phyloP scores from a whole-genome alignment of 2,888 invertebrate species.

The Folsomia manolachei region DNA sequence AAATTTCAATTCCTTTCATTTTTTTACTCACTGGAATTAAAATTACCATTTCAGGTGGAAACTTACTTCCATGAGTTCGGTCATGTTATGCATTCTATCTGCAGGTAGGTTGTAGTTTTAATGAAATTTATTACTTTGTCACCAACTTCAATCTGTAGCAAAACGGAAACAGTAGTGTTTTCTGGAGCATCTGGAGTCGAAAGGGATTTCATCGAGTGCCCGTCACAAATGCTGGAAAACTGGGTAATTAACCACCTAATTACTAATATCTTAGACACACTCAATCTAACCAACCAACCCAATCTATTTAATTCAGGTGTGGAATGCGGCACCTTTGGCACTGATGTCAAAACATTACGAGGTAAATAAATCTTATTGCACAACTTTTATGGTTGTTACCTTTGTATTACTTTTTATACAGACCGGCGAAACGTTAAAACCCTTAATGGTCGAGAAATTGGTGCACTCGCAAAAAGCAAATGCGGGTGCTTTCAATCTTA shows the following conservation, averaged over 20 bases:
- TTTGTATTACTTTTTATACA: slow-evolving; percentile 16
- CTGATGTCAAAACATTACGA: slow-evolving; percentile 57
- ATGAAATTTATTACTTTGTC: too few relatives aligned
- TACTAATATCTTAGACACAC: too few relatives aligned
- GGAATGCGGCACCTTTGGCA: slow-evolving; percentile 56
- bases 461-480: slow-evolving; percentile 56
- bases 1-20: slow-evolving; percentile 51
- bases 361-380: slow-evolving; percentile 26
- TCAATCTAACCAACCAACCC: too few relatives aligned
- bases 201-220: slow-evolving; percentile 58
- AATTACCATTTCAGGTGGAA: slow-evolving; percentile 52
- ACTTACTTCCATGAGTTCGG: slow-evolving; percentile 60
- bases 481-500: slow-evolving; percentile 56
- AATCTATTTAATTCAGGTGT: too few relatives aligned
- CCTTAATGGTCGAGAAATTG: slow-evolving; percentile 55
- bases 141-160: slow-evolving; percentile 57
- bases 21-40: too few relatives aligned
- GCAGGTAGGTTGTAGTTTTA: too few relatives aligned
- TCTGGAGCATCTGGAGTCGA: slow-evolving; percentile 56
- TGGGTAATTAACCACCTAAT: too few relatives aligned
- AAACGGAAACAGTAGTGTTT: slow-evolving; percentile 55
- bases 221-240: slow-evolving; percentile 55
- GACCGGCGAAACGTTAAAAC: slow-evolving; percentile 54
- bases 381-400: not conserved
- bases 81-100: slow-evolving; percentile 59